Base-by-base conservation (phyloP, 2,888 invertebrate genomes). In the Himalopsyche anomala region DNA sequence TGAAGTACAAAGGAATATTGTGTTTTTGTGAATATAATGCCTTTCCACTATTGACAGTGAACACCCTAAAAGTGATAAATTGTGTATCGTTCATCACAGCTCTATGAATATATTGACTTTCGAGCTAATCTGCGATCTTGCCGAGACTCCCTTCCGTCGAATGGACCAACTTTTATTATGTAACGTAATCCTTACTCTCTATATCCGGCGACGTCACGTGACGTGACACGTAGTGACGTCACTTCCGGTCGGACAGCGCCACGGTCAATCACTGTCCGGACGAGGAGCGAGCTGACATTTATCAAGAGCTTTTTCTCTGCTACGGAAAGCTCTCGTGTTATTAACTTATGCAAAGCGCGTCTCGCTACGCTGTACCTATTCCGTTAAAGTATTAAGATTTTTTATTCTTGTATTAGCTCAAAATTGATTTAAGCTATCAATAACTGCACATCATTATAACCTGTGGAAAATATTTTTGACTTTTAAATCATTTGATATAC, bases 241-340 rank as follows among this genome's bases (percentile, higher is more conserved):
- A 84, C 86, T 84, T 81, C 84, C 84, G 45, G 55, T 36, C 38
- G 51, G 56, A 80, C 81, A 80, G 82, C 81, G 56, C 55, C 85
- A 79, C 85, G 84, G 87, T 87, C 84, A 62, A 86, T 87, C 85
- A 86, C 85, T 85, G 87, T 84, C 86, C 85, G 69, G 79, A 28
- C 17, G 19, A 55, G 56, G 74, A 19, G 54, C 55, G 69, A 45
- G 38, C 56, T 56, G 28, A 55, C 69, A 85, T 83, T 80, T 36
- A 80, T 83, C 74, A 74, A 40, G 42, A 81, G 45, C 62, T 62
- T 62, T 62, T 62, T 62, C 62, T 62, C 1, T 19, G 62, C 62
- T 62, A 62, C 62, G 19, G 28, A 62, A 62, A 62, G 62, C 62
- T 62, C 28, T 62, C 19, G 62, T 28, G 62, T 62, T 62, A 62